Conservation (phyloP, 64 coral and sea anemone genomes). For the Porites australiensis region DNA sequence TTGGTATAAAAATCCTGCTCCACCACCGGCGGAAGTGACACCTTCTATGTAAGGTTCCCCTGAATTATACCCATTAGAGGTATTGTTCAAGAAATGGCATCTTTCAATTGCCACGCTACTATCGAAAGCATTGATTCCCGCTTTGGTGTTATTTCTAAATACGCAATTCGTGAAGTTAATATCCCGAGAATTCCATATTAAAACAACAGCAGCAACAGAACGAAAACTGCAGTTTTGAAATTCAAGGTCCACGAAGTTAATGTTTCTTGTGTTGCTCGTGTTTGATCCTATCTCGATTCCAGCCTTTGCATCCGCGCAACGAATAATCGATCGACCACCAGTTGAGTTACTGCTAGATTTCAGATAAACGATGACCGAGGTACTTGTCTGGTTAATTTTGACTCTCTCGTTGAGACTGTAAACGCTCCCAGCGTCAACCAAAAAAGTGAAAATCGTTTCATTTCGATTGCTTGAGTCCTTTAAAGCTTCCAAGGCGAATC, state of each 20-base stretch:
- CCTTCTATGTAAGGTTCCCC: constrained; percentile 33
- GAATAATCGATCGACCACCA: not conserved
- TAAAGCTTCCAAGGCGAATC: not conserved
- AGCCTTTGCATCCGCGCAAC: not conserved
- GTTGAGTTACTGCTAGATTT: not conserved
- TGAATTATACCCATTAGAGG: constrained; percentile 51
- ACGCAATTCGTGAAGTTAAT: constrained; percentile 58
- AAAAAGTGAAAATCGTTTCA: constrained; percentile 23
- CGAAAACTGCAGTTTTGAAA: constrained; percentile 74
- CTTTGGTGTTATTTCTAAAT: constrained; percentile 67
- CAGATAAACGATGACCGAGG: not conserved
- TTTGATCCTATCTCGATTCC: constrained; percentile 32
- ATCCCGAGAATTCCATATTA: constrained; percentile 65
- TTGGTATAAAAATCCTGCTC: constrained; percentile 45
- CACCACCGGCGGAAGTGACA: constrained; percentile 41
- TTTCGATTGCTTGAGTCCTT: not conserved
- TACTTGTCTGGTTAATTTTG: constrained; percentile 16
- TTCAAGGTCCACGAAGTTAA: constrained; percentile 54
- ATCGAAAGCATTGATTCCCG: constrained; percentile 63
- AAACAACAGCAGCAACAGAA: constrained; percentile 41
- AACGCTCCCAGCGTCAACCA: constrained; percentile 5
- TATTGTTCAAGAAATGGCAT: constrained; percentile 75
- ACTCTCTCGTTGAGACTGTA: not conserved
- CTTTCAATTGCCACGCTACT: constrained; percentile 9
- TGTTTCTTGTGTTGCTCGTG: constrained; percentile 35